phyloP scores from a whole-genome alignment of 2,888 invertebrate genomes.

The Epinotia brunnichana region DNA sequence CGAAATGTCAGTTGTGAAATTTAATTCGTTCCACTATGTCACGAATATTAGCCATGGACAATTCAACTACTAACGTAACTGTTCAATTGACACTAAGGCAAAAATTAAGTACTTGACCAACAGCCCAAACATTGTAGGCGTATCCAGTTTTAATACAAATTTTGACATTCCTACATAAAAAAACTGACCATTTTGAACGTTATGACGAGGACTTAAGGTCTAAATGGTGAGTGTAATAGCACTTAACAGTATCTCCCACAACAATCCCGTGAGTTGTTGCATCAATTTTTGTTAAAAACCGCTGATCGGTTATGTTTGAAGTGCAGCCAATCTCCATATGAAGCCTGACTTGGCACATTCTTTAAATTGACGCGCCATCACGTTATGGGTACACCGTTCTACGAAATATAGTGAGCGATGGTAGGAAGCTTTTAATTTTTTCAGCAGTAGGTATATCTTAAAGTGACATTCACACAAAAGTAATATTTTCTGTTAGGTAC shows the following conservation, averaged over 20 bases:
- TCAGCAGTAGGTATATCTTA: too few relatives aligned
- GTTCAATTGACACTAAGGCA: not conserved
- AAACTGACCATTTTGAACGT: not conserved
- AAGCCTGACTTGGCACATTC: constrained; percentile 56
- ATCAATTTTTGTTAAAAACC: constrained; percentile 23
- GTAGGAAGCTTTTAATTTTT: too few relatives aligned
- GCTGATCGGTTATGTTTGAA: constrained; percentile 23
- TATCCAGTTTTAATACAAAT: constrained; percentile 14
- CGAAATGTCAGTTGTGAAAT: too few relatives aligned
- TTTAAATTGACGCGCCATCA: constrained; percentile 40
- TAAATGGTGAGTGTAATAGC: not conserved
- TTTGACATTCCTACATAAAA: not conserved
- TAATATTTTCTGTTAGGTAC: too few relatives aligned
- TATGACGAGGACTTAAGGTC: not conserved
- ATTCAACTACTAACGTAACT: too few relatives aligned
- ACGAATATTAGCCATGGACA: too few relatives aligned
- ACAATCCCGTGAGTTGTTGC: not conserved
- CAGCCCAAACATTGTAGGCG: constrained; percentile 6
- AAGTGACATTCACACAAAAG: too few relatives aligned
- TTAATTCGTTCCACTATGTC: too few relatives aligned
- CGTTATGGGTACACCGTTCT: constrained; percentile 36
- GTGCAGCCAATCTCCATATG: constrained; percentile 45
- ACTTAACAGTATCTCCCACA: constrained; percentile 1
- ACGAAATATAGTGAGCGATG: constrained; percentile 42
- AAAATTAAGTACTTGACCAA: not conserved